Evolutionary conservation across 1,140 invertebrate species (phyloP).

Genomic region (Lordiphosa mommai): DNA sequence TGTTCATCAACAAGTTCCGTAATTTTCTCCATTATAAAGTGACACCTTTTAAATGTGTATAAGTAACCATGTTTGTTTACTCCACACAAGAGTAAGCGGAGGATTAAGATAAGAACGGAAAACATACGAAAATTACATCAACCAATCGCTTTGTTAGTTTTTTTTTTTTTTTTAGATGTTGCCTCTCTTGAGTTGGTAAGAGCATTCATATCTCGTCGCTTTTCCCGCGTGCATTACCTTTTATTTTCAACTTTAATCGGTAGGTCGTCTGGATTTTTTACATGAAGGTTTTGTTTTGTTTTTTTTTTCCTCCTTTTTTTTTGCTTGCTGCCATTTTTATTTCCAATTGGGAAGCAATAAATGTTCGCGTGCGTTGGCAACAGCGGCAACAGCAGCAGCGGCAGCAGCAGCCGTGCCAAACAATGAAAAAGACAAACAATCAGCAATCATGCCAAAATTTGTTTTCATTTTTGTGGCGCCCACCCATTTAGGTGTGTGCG

Average conservation of each 20-base stretch:
- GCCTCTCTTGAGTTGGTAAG: no score
- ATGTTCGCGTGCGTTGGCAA: conserved; percentile 72
- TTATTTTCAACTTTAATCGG: conserved; percentile 23
- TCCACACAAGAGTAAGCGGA: no score
- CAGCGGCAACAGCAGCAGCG: conserved; percentile 13
- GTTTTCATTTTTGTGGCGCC: conserved; percentile 76
- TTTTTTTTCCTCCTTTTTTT: conserved; percentile 18
- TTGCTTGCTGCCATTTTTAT: conserved; percentile 61
- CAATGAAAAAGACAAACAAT: conserved; percentile 78
- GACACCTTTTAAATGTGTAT: no score
- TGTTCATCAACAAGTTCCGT: no score
- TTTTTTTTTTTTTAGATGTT: no score
- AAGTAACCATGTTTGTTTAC: no score
- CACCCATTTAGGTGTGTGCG: conserved; percentile 9
- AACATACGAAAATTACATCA: no score
- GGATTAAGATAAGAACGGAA: no score
- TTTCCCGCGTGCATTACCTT: not conserved
- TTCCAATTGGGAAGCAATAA: conserved; percentile 77
- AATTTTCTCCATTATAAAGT: no score
- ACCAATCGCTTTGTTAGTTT: no score
- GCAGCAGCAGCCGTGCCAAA: conserved; percentile 50
- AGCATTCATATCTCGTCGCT: conserved; percentile 24
- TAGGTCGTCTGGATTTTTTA: conserved; percentile 9
- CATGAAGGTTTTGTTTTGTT: conserved; percentile 4
- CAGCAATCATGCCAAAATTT: conserved; percentile 78